A percentile compares a stretch with the other conserved stretches of the same genome.
Conservation (phyloP, 2,888 invertebrate genomes). For the Orthosia incerta region DNA sequence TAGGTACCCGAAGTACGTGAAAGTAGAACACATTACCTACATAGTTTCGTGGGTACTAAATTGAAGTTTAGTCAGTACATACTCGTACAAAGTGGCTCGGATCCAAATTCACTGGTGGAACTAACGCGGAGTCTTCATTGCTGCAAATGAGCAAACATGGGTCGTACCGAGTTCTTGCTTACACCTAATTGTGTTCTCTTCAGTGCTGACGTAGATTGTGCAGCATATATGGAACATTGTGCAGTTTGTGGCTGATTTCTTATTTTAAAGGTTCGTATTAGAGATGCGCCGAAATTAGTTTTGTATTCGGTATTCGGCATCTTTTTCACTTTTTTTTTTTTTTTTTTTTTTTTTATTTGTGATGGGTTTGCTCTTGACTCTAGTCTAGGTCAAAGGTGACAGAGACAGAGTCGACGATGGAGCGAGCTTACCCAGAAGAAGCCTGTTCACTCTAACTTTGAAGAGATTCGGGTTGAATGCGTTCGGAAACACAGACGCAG, state of each 20-base stretch:
- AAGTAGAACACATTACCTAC: slow-evolving; percentile 24
- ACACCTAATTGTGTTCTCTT: slow-evolving; percentile 10
- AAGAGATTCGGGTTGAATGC: no score
- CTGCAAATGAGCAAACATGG: slow-evolving; percentile 50
- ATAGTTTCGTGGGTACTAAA: slow-evolving; percentile 35
- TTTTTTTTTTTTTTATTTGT: no score
- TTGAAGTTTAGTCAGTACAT: slow-evolving; percentile 44
- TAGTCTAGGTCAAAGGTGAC: no score
- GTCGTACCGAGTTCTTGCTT: slow-evolving; percentile 20
- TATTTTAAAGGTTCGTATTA: no score
- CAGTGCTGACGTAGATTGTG: not conserved
- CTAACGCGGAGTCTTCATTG: slow-evolving; percentile 23
- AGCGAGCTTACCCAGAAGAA: no score
- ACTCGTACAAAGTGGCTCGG: slow-evolving; percentile 33
- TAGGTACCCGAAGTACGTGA: not conserved
- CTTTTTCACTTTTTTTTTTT: no score
- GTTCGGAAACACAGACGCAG: no score
- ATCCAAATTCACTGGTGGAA: slow-evolving; percentile 36
- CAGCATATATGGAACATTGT: not conserved
- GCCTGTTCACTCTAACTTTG: no score
- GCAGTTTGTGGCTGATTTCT: not conserved
- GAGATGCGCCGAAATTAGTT: no score
- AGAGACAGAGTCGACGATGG: no score
- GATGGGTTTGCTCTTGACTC: no score
- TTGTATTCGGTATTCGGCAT: no score